These are phyloP conservation scores for Drosophila mimica DNA, from an alignment of 2,888 invertebrate genomes.

Conservation along the genomic window DNA sequence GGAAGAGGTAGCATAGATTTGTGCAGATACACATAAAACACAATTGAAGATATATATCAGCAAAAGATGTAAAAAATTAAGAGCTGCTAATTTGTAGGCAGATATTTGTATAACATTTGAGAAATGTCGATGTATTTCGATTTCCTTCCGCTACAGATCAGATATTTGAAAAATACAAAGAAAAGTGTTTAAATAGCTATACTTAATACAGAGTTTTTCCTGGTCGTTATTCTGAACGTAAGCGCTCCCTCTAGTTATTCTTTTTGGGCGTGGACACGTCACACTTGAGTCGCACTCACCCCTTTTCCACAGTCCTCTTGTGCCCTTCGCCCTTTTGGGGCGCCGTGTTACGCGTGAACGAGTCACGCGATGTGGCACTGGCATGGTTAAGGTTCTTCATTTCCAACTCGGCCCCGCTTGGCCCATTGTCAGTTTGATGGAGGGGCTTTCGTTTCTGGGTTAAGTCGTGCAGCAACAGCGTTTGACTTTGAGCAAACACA, in stretches of 20 bases:
- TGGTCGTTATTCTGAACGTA: background rate
- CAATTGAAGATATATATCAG: background rate
- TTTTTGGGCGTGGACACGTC: constrained; percentile 60
- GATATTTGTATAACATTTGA: background rate
- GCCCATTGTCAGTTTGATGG: constrained; percentile 34
- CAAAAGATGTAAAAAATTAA: background rate
- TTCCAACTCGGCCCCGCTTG: constrained; percentile 14
- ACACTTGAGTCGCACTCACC: constrained; percentile 56
- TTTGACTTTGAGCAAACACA: constrained; percentile 63
- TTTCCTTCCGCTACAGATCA: too few relatives aligned
- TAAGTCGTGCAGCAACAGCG: constrained; percentile 63
- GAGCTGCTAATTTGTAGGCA: background rate
- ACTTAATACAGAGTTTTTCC: background rate
- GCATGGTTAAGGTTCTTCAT: constrained; percentile 58
- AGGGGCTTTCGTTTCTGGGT: constrained; percentile 64
- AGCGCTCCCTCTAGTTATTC: constrained; percentile 5
- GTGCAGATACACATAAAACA: background rate
- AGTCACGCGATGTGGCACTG: constrained; percentile 71
- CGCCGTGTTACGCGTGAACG: constrained; percentile 61
- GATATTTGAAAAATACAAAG: background rate
- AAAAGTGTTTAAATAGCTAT: background rate
- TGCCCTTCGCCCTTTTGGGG: constrained; percentile 9
- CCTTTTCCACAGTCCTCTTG: background rate
- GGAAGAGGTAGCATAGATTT: background rate
- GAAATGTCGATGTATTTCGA: background rate